phyloP scores from a whole-genome alignment of 2,888 invertebrate genomes.

The Oscheius myriophilus region DNA sequence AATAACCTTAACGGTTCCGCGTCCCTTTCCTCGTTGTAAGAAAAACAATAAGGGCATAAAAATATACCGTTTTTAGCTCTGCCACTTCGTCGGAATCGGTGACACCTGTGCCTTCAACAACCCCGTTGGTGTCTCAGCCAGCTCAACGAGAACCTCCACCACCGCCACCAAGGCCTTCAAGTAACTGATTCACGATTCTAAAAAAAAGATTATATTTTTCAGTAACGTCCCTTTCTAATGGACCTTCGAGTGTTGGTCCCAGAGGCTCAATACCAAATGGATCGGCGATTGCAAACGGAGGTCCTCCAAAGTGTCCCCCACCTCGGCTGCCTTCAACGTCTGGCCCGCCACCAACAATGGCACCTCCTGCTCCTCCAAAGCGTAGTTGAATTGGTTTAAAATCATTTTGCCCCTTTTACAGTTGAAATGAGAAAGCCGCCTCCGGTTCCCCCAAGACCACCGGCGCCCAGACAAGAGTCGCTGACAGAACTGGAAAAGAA shows the following conservation, averaged over 20 bases:
- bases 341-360: conserved; percentile 33
- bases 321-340: conserved; percentile 27
- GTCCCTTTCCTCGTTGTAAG: not conserved
- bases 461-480: conserved; percentile 20
- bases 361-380: conserved; percentile 24
- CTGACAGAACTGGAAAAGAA: conserved; percentile 1
- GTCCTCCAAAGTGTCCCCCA: not conserved
- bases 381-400: too few species aligned
- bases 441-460: conserved; percentile 44
- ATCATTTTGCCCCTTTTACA: conserved; percentile 16
- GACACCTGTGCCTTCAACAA: conserved; percentile 1
- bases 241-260: not conserved
- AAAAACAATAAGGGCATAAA: not conserved
- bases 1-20: conserved; percentile 2
- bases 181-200: too few species aligned
- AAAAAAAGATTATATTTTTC: too few species aligned
- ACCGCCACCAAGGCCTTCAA: not conserved
- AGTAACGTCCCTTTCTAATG: too few species aligned
- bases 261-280: conserved; percentile 11
- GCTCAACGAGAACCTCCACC: conserved; percentile 5
- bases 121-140: conserved; percentile 20
- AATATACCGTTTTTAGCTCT: not conserved
- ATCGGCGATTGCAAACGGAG: not conserved
- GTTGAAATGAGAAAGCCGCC: conserved; percentile 30
- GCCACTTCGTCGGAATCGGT: conserved; percentile 3